phyloP scores from a whole-genome alignment of 2,888 invertebrate genomes.

The Tricholauxania praeusta region DNA sequence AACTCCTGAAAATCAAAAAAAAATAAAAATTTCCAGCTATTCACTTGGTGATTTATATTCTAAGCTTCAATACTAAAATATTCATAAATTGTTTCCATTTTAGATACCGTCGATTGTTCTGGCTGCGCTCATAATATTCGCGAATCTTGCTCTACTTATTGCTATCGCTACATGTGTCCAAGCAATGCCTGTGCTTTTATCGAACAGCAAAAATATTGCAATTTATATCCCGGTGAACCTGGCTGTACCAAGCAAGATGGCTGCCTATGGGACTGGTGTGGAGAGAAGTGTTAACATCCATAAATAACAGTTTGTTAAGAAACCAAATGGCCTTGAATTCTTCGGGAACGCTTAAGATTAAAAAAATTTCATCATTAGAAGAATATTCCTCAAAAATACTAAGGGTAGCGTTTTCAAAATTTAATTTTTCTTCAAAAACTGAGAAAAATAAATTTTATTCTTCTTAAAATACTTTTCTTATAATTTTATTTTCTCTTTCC shows the following conservation, averaged over 20 bases:
- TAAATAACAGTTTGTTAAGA: too few species aligned
- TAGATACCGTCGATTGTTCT: slow-evolving; percentile 54
- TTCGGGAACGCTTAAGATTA: too few species aligned
- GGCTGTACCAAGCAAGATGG: slow-evolving; percentile 54
- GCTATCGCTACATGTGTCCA: slow-evolving; percentile 57
- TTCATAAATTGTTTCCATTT: slow-evolving; percentile 17
- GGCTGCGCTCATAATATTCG: slow-evolving; percentile 52
- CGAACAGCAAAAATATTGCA: slow-evolving; percentile 52
- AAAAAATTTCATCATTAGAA: too few species aligned
- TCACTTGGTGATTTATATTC: not conserved
- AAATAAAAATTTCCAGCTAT: not conserved
- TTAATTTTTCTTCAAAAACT: too few species aligned
- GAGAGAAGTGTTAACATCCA: slow-evolving; percentile 1
- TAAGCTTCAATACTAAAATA: too few species aligned
- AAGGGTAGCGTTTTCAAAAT: too few species aligned
- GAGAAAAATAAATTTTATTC: too few species aligned
- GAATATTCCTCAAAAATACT: too few species aligned
- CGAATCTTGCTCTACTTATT: slow-evolving; percentile 52
- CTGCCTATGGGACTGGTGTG: slow-evolving; percentile 59
- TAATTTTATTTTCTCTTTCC: too few species aligned
- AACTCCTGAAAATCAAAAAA: too few species aligned
- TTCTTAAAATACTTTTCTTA: too few species aligned
- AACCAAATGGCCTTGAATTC: too few species aligned
- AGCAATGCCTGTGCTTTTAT: slow-evolving; percentile 48
- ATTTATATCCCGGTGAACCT: slow-evolving; percentile 52